Percentiles rank a stretch among this genome's conserved stretches.
These are phyloP conservation scores for Euthynnus affinis DNA, from an alignment of 2,797 vertebrate genomes.

Conservation along the genomic window DNA sequence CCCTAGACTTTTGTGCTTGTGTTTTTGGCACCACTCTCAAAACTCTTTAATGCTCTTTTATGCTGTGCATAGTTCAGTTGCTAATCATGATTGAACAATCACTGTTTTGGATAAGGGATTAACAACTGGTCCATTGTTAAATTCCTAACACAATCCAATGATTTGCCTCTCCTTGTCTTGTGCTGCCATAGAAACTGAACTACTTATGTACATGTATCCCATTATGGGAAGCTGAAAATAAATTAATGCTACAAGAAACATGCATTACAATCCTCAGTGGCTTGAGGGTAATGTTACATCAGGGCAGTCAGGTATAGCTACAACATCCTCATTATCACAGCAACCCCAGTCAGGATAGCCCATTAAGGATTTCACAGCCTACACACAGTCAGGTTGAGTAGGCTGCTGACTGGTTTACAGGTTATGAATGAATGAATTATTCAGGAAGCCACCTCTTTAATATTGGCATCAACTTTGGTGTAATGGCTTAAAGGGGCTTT, in stretches of 20 bases:
- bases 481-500: constrained; percentile 48
- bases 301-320: constrained; percentile 25
- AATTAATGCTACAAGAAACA: constrained; percentile 9
- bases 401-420: constrained; percentile 59
- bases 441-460: constrained; percentile 62
- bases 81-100: neutral
- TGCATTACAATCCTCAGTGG: constrained; percentile 19
- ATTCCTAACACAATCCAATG: constrained; percentile 8
- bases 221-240: constrained; percentile 12
- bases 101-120: neutral
- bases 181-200: constrained; percentile 11
- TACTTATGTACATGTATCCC: neutral
- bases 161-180: neutral
- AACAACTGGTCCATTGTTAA: neutral
- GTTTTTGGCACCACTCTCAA: neutral
- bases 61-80: neutral
- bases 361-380: constrained; percentile 51
- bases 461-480: constrained; percentile 50
- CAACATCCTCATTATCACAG: constrained; percentile 48
- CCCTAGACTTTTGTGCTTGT: neutral
- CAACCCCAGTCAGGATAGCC: constrained; percentile 29
- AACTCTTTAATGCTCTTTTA: neutral
- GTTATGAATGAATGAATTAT: constrained; percentile 72
- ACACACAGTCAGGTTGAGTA: constrained; percentile 40
- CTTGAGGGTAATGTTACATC: constrained; percentile 28